A percentile compares a stretch with the other conserved stretches of the same genome.
These are phyloP conservation scores for Microctenopoma steveboyesi DNA, from an alignment of 2,797 vertebrate genomes.

Conservation along the genomic window DNA sequence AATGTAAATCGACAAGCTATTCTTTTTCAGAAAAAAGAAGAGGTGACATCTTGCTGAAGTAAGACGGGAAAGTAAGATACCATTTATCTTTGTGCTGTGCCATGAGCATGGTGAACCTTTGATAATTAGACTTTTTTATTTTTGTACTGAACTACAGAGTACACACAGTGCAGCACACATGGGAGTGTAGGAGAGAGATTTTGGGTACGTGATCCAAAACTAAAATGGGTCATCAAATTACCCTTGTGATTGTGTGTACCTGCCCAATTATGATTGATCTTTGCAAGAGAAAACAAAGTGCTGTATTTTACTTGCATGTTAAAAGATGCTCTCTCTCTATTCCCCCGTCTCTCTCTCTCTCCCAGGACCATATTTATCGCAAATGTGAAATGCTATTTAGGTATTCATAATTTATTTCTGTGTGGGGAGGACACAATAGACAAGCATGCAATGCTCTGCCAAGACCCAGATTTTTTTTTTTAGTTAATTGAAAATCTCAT, in stretches of 20 bases:
- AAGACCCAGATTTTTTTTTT: slow-evolving; percentile 75
- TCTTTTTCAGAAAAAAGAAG: slow-evolving; percentile 33
- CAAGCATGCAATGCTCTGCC: slow-evolving; percentile 74
- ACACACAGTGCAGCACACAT: slow-evolving; percentile 57
- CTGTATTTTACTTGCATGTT: slow-evolving; percentile 85
- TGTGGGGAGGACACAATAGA: slow-evolving; percentile 80
- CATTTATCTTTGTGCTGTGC: slow-evolving; percentile 44
- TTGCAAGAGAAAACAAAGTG: slow-evolving; percentile 82
- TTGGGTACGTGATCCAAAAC: slow-evolving; percentile 76
- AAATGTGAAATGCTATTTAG: slow-evolving; percentile 84
- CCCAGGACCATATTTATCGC: slow-evolving; percentile 81
- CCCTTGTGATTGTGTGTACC: slow-evolving; percentile 81
- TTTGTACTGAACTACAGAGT: slow-evolving; percentile 53
- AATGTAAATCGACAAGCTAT: slow-evolving; percentile 9
- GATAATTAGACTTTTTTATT: slow-evolving; percentile 69
- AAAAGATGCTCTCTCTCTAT: slow-evolving; percentile 72
- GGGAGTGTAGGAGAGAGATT: slow-evolving; percentile 59
- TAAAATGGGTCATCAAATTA: slow-evolving; percentile 82
- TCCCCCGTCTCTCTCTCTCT: slow-evolving; percentile 32
- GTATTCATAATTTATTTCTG: slow-evolving; percentile 86
- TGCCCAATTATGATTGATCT: slow-evolving; percentile 86
- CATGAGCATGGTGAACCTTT: slow-evolving; percentile 56
- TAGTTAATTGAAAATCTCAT: slow-evolving; percentile 88
- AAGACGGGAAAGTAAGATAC: slow-evolving; percentile 47
- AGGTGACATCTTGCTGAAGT: slow-evolving; percentile 50